Percentiles rank a stretch among this genome's conserved stretches.
phyloP scores from a whole-genome alignment of 2,113 vertebrate species.

The Phyllostomus discolor region DNA sequence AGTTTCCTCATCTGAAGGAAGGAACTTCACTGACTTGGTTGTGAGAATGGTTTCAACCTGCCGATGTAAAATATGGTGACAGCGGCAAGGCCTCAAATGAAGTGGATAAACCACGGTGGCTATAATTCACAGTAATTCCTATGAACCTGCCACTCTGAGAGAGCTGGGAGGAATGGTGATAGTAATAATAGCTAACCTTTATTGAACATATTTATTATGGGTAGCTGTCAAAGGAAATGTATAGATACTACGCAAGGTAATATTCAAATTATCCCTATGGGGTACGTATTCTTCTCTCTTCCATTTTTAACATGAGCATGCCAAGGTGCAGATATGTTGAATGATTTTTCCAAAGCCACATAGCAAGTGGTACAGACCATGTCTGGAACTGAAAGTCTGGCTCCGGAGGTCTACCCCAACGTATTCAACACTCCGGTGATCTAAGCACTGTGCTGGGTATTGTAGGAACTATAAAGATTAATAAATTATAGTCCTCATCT shows the following conservation, averaged over 20 bases:
- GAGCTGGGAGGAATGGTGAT: background rate
- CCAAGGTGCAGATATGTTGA: background rate
- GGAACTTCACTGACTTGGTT: background rate
- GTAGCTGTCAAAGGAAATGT: background rate
- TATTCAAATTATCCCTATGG: background rate
- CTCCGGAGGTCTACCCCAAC: background rate
- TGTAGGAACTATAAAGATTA: background rate
- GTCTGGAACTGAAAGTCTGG: background rate
- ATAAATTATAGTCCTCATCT: background rate
- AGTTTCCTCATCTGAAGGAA: background rate
- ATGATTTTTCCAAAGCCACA: background rate
- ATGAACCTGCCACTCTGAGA: background rate
- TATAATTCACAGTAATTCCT: background rate
- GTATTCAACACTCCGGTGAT: background rate
- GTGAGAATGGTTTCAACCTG: background rate
- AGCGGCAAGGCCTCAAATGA: background rate
- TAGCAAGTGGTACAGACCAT: background rate
- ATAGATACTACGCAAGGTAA: background rate
- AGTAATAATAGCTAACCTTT: background rate
- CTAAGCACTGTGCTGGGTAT: background rate
- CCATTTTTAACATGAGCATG: background rate
- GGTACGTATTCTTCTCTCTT: background rate
- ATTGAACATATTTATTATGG: background rate
- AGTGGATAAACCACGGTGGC: background rate
- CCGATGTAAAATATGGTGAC: background rate